Base-by-base conservation (phyloP, 2,797 vertebrate genomes). In the Spinus olivaceus region DNA sequence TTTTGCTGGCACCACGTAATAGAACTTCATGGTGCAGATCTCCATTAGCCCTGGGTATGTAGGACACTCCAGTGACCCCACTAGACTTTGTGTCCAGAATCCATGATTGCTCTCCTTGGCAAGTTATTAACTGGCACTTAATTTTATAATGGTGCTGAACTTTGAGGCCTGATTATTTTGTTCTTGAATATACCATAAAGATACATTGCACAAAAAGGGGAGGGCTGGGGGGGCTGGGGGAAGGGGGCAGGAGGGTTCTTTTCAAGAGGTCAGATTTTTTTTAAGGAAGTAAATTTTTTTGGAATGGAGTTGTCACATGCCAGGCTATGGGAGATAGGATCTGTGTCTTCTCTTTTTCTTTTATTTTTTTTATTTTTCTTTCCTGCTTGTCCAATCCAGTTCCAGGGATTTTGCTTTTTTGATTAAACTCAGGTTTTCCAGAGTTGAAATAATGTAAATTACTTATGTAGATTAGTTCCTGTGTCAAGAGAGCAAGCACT, bases 161-260 rank as follows among this genome's bases (percentile, higher is more conserved):
- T 63, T 91, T 81, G 76, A 81, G 20, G 23, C 42, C 33, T 87
- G 30, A 44, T 64, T 22, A 5, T 28, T 87, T 90, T 88, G 9
- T 46, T 78, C 61, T 85, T 73, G 30, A 71, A 57, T 78, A 50
- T 44, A 32, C 5, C 59, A 60, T 39, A 74, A 57, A 41, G 6
- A 2, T n/a, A n/a, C 6, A 4, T 53, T 4, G 10, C 14, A 11
- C 39, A 42, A 7, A 4, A 33, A 14, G 5, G 37, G 37, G 37
- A 5, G 2, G 4, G 35, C 35, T 35, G 35, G 3, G 9, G 5
- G 3, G 1, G 53, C n/a, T n/a, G 1, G 11, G 0, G 3, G 1
- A 2, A 1, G 6, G 8, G 8, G 1, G 7, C 6, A 4, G 8
- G 4, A 11, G n/a, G 2, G 24, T 44, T 50, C 22, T 81, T 86